Conservation (phyloP, 1,140 invertebrate genomes). For the Pseudomyrmex gracilis region DNA sequence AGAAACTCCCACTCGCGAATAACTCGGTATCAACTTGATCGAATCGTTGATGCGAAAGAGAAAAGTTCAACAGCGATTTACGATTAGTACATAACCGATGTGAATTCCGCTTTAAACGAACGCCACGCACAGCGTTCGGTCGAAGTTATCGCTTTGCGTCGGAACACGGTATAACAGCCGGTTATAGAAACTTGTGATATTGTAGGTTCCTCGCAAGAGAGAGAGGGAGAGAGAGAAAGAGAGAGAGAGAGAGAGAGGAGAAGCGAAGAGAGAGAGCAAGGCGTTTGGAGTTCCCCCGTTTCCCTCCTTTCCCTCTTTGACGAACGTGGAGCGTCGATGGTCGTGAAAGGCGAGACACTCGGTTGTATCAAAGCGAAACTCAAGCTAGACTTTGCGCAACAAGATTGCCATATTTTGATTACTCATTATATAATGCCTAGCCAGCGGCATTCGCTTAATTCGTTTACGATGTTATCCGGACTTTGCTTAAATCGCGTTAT, state of each 20-base stretch:
- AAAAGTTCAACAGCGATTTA: neutral
- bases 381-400: neutral
- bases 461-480: neutral
- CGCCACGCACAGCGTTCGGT: neutral
- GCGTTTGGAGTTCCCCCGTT: neutral
- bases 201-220: neutral
- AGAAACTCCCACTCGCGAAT: neutral
- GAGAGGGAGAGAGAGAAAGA: neutral
- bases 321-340: neutral
- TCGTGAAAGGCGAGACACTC: neutral
- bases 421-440: neutral
- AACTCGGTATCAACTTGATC: neutral
- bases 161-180: neutral
- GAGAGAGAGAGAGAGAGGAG: no score
- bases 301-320: constrained; percentile 10
- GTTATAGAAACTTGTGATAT: constrained; percentile 37
- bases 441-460: neutral
- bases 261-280: no score
- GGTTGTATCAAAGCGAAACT: constrained; percentile 8
- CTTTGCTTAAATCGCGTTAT: neutral
- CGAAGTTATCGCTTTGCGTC: neutral
- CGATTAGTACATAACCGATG: neutral
- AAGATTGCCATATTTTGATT: constrained; percentile 26
- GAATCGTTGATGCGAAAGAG: neutral
- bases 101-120: neutral